Conservation (phyloP, 2,113 vertebrate genomes). For the Dolichotis patagonum region DNA sequence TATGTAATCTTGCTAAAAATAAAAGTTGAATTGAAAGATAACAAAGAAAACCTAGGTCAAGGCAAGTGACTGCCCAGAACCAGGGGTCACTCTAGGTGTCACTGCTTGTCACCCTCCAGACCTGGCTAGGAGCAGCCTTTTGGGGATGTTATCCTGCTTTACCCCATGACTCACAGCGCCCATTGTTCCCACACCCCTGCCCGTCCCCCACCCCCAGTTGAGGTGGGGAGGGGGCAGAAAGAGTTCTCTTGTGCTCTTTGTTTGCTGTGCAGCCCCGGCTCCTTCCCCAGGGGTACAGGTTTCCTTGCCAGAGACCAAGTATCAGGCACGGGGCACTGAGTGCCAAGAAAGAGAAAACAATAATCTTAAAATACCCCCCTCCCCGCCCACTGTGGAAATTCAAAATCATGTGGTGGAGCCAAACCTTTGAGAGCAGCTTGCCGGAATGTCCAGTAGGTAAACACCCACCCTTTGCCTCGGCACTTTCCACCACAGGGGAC, state of each 20-base stretch:
- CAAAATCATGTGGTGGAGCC: constrained; percentile 21
- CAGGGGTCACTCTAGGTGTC: constrained; percentile 53
- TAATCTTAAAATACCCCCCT: constrained; percentile 73
- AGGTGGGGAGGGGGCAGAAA: constrained; percentile 32
- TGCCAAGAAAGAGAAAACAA: constrained; percentile 66
- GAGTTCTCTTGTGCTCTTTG: constrained; percentile 72
- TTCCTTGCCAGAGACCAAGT: constrained; percentile 78
- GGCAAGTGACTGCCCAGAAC: constrained; percentile 59
- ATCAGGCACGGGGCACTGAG: constrained; percentile 46
- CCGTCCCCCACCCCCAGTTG: neutral
- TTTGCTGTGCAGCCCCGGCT: constrained; percentile 49
- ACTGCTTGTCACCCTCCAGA: constrained; percentile 43
- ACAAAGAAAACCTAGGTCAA: constrained; percentile 66
- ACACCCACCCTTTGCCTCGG: neutral
- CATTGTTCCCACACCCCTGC: constrained; percentile 70
- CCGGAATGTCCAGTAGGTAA: neutral
- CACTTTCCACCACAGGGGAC: neutral
- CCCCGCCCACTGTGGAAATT: constrained; percentile 53
- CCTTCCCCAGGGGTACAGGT: constrained; percentile 63
- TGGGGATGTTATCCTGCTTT: constrained; percentile 56
- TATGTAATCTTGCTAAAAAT: constrained; percentile 68
- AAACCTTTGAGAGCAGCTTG: constrained; percentile 26
- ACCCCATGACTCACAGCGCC: constrained; percentile 72
- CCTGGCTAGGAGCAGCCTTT: constrained; percentile 49
- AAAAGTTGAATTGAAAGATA: constrained; percentile 59